Evolutionary conservation across 2,888 invertebrate genomes (phyloP).

Genomic region (Agonopterix alstromeriana): DNA sequence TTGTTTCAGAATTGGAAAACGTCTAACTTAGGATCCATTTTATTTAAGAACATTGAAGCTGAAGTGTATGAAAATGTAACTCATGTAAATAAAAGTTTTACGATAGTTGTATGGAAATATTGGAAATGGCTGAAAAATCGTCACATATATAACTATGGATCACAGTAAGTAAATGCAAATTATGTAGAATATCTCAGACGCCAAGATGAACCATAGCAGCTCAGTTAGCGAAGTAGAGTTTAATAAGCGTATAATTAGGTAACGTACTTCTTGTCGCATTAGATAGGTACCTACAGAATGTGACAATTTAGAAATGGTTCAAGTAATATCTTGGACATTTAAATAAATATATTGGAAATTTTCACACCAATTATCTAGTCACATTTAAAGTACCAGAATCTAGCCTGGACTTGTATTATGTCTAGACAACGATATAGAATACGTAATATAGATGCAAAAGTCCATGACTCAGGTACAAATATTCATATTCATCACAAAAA

Average conservation of each 20-base stretch:
- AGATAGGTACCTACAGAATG: too few species aligned
- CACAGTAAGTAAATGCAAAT: constrained; percentile 9
- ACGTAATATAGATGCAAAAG: too few species aligned
- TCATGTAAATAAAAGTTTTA: constrained; percentile 32
- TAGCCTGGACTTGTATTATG: too few species aligned
- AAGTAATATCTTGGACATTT: too few species aligned
- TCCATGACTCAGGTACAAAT: too few species aligned
- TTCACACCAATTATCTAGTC: too few species aligned
- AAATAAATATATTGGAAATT: too few species aligned
- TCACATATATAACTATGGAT: constrained; percentile 68
- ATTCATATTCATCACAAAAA: too few species aligned
- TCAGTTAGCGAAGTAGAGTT: background rate
- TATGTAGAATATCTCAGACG: background rate
- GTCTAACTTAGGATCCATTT: constrained; percentile 32
- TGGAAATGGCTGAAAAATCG: constrained; percentile 71
- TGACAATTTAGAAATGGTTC: background rate
- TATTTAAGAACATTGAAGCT: constrained; percentile 24
- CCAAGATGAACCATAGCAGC: background rate
- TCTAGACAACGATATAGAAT: too few species aligned
- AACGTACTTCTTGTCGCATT: background rate
- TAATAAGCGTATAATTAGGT: too few species aligned
- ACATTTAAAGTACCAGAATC: too few species aligned
- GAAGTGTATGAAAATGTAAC: constrained; percentile 1
- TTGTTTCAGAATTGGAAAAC: constrained; percentile 29
- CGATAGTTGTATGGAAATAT: constrained; percentile 77